These are phyloP conservation scores for Hypanus sabinus DNA, from an alignment of 2,113 vertebrate genomes.

Conservation along the genomic window DNA sequence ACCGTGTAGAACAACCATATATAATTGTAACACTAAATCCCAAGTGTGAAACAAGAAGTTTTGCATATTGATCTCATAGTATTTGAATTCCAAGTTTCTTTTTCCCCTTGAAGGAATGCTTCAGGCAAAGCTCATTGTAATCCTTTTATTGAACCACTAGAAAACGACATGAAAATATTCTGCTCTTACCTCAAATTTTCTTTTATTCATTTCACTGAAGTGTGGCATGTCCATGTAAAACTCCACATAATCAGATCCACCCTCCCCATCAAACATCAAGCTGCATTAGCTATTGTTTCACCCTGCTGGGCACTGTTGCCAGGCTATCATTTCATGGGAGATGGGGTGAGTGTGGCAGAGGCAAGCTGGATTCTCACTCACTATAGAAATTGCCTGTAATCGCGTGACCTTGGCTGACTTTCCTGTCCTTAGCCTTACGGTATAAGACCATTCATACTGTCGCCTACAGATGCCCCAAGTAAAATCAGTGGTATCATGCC, in stretches of 20 bases:
- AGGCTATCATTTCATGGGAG: background rate
- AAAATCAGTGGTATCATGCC: background rate
- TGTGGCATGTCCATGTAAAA: background rate
- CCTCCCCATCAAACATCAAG: background rate
- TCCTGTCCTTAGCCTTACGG: background rate
- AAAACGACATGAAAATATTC: background rate
- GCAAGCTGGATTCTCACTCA: background rate
- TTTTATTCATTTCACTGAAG: background rate
- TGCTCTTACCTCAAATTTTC: background rate
- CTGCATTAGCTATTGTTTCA: background rate
- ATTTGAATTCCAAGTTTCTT: background rate
- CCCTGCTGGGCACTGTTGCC: background rate
- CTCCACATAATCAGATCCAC: background rate
- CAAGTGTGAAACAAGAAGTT: background rate
- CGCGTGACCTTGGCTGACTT: background rate
- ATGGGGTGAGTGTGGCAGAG: background rate
- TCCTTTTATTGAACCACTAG: background rate
- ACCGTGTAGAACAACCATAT: background rate
- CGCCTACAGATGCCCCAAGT: background rate
- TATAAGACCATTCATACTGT: background rate
- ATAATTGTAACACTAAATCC: slow-evolving; percentile 15
- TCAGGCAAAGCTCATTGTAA: background rate
- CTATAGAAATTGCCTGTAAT: background rate
- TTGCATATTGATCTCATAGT: background rate
- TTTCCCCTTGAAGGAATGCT: background rate